Evolutionary conservation across 2,888 invertebrate genomes (phyloP), one percentile per base, ranked within the genome.

Genomic region (Thera obeliscata): DNA sequence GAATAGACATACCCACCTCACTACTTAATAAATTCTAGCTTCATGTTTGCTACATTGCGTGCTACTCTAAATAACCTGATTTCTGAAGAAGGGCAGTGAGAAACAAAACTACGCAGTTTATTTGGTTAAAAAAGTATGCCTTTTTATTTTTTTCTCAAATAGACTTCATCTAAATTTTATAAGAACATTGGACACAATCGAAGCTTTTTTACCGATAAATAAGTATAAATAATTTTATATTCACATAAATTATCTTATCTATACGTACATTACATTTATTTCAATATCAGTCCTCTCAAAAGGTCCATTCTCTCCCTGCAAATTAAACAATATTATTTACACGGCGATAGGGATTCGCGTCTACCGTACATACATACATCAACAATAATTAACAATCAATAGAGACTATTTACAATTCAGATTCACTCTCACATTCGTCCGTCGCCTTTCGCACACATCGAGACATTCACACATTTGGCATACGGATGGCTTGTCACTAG

Each of bases 41-140:
- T 22, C 22, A 22, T 22, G 22, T 22, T 22, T 22, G 22, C 22
- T 22, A 22, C 22, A 22, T 22, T 22, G 22, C 22, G 1, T 22
- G 22, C 22, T 12, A 50, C 50, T 12, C 12, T 22, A 12, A 6
- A 22, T 2, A 7, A 12, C 11, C 22, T 43, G 22, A 12, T 41
- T 38, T 38, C 22, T 11, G 9, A 54, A 9, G 48, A 35, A 35
- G 38, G 59, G 41, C 8, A 35, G 7, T 11, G 7, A 41, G 12
- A 61, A 49, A 73, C 36, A 77, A 88, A 88, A 90, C 86, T 77
- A 82, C 86, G 86, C 11, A 75, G 71, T 84, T 86, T 76, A 80
- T 91, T 93, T 93, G 93, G 93, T 93, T 93, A 93, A 93, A 93
- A 93, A 93, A 93, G 92, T 93, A 93, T 93, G 93, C 93, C 90